phyloP scores from a whole-genome alignment of 1,140 invertebrate genomes.

The Alviniconcha marisindica region DNA sequence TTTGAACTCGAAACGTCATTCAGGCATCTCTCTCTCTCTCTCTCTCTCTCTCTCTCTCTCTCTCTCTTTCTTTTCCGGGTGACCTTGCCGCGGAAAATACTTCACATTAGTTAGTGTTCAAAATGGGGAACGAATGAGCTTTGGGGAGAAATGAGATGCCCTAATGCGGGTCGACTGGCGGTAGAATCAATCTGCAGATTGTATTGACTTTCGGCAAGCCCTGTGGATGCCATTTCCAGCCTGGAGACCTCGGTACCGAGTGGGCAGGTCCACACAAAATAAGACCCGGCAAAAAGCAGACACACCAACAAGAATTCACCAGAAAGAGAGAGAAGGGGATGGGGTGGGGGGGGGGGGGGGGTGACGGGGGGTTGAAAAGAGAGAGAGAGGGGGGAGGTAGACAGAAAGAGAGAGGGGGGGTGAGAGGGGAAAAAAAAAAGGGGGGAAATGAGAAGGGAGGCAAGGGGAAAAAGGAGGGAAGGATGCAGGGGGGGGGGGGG shows the following conservation, averaged over 20 bases:
- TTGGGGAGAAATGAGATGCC: background rate
- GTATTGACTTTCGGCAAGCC: background rate
- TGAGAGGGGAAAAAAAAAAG: background rate
- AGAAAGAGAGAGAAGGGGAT: background rate
- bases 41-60: no score
- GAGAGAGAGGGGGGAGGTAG: no score
- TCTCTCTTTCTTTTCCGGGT: no score
- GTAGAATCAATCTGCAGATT: background rate
- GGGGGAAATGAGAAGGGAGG: background rate
- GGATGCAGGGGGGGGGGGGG: background rate
- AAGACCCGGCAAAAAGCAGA: background rate
- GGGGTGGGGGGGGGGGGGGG: background rate
- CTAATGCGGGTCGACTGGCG: background rate
- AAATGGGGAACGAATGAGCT: no score
- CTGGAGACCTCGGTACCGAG: background rate
- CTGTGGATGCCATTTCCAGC: background rate
- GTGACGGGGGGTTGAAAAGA: background rate
- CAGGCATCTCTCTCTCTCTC: no score
- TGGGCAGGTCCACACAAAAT: background rate
- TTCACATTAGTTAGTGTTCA: no score
- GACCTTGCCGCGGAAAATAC: no score
- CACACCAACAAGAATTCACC: background rate
- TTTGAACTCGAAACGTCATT: no score
- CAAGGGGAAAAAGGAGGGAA: background rate
- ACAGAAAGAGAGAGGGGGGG: background rate